Base-by-base conservation (phyloP, 1,140 invertebrate species). In the Bilobella aurantiaca region DNA sequence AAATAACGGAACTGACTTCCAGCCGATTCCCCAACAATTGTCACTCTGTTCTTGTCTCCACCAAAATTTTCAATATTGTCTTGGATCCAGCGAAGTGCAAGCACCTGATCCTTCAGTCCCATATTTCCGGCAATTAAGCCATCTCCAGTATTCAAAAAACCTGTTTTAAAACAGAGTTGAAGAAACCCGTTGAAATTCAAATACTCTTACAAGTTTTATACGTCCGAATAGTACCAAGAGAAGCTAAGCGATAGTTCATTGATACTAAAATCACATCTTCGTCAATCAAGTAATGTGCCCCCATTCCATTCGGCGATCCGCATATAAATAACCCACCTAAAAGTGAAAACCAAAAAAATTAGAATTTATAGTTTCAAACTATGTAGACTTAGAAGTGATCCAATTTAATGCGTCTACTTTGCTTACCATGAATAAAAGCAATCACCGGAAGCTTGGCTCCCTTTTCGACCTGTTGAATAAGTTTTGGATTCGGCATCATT, bases 21-120 rank as follows among this genome's bases (percentile, higher is more conserved):
- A 14, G 49, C 49, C 5, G 49, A 53, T 23, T 58, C 25, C 12
- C 57, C 57, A 25, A 12, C 21, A 21, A 58, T 30, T 25, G 57
- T 58, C 3, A 58, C 29, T 58, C 28, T 3, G 12, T 58, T 25
- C 21, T 25, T 25, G 28, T 58, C 57, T 3, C 23, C 57, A 5
- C 59, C 59, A 42, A 62, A 62, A 61, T 76, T n/a, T 79, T 76
- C 64, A 3, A 82, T 82, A 58, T 81, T 80, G 31, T 77, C 74
- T 65, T 76, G 74, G 3, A 82, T 74, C 78, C 78, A 80, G 67
- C 76, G 70, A 18, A 80, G 58, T 2, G 80, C 82, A 71, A 82
- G 70, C 0, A n/a, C 27, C 59, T 67, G 66, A 57, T 68, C 66
- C 30, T 68, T 68, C 1, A 68, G 30, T 1, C 66, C 67, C 59